phyloP scores from a whole-genome alignment of 2,888 invertebrate genomes.

The Andrena haemorrhoa region DNA sequence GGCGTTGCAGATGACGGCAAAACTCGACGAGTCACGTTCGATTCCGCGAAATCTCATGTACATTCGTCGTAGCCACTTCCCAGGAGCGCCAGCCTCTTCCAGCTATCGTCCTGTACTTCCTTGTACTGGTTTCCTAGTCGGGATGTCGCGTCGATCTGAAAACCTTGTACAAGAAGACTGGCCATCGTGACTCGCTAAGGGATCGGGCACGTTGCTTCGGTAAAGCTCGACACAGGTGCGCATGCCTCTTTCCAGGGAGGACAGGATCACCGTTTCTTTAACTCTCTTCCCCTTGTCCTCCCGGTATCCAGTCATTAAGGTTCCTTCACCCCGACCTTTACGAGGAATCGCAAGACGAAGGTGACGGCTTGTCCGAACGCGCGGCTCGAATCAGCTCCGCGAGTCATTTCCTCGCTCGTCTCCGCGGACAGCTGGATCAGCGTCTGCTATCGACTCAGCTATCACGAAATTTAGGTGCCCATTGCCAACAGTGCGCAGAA shows the following conservation, averaged over 20 bases:
- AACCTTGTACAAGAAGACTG: conserved; percentile 71
- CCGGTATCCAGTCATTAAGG: conserved; percentile 67
- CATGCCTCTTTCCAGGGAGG: conserved; percentile 67
- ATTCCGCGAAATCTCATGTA: conserved; percentile 62
- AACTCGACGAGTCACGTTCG: conserved; percentile 60
- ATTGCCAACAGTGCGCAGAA: no score
- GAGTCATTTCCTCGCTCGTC: conserved; percentile 42
- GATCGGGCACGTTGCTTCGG: conserved; percentile 72
- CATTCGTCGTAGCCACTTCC: conserved; percentile 70
- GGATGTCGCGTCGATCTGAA: conserved; percentile 75
- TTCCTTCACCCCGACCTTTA: conserved; percentile 68
- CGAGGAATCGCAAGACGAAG: conserved; percentile 61
- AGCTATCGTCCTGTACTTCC: conserved; percentile 68
- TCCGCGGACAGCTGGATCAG: not conserved
- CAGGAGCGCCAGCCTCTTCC: conserved; percentile 66
- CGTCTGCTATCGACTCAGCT: no score
- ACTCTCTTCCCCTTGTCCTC: conserved; percentile 50
- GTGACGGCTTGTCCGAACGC: conserved; percentile 45
- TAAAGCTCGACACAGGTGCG: conserved; percentile 72
- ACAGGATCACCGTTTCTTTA: conserved; percentile 71
- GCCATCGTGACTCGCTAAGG: conserved; percentile 72
- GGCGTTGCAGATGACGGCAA: conserved; percentile 29
- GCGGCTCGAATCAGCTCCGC: conserved; percentile 31
- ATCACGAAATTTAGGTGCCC: no score
- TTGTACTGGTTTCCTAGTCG: conserved; percentile 77